These are phyloP conservation scores for Lipotes vexillifer DNA, from an alignment of 2,113 vertebrate species.

Conservation along the genomic window DNA sequence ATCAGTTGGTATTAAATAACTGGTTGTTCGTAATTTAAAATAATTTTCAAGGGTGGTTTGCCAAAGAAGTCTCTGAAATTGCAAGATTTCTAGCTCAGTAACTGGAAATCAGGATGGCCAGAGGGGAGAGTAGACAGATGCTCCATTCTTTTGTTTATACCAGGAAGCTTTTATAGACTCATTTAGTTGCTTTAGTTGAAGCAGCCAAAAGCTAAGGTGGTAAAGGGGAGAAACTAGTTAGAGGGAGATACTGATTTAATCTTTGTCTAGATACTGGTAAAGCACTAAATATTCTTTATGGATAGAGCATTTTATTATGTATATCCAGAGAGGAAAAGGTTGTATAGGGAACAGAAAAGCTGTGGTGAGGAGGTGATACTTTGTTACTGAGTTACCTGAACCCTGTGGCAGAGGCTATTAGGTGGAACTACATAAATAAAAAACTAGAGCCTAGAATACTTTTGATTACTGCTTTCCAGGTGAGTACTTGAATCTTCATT, in stretches of 20 bases:
- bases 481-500: background rate
- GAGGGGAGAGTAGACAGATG: background rate
- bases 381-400: background rate
- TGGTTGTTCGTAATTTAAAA: background rate
- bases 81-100: background rate
- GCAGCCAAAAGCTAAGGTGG: background rate
- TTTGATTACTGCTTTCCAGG: background rate
- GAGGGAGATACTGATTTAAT: background rate
- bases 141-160: background rate
- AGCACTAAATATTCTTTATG: background rate
- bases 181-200: background rate
- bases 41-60: background rate
- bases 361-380: background rate
- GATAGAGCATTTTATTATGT: background rate
- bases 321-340: background rate
- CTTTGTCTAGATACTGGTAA: background rate
- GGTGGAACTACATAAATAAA: background rate
- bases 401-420: background rate
- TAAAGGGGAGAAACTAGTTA: background rate
- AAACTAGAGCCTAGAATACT: background rate
- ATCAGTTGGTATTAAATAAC: slow-evolving; percentile 1
- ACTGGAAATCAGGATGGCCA: background rate
- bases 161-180: background rate
- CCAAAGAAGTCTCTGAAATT: background rate
- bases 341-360: background rate